Evolutionary conservation across 2,113 vertebrate genomes (phyloP).

Genomic region (Nesogale talazaci): DNA sequence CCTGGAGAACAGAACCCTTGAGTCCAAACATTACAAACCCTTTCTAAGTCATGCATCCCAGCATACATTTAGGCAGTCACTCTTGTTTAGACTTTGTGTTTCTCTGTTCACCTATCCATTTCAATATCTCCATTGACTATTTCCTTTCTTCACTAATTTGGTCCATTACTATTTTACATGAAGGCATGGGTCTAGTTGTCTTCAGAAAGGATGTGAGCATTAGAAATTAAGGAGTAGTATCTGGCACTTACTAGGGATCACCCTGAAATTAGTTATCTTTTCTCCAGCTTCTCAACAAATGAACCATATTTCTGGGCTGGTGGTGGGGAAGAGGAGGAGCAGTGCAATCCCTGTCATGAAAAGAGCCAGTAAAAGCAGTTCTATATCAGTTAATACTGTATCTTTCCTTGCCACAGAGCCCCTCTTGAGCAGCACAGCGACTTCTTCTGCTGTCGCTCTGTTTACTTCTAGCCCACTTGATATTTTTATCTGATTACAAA

Average conservation of each 20-base stretch:
- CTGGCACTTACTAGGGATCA: background rate
- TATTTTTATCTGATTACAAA: conserved; percentile 83
- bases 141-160: background rate
- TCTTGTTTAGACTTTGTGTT: background rate
- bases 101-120: background rate
- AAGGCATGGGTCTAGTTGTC: background rate
- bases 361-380: background rate
- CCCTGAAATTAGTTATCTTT: background rate
- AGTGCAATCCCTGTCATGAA: background rate
- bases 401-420: conserved; percentile 63
- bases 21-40: background rate
- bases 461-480: conserved; percentile 79
- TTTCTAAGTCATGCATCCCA: background rate
- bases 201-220: background rate
- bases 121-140: background rate
- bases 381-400: conserved; percentile 12
- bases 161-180: background rate
- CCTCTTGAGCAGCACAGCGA: conserved; percentile 19
- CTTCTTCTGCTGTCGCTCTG: conserved; percentile 72
- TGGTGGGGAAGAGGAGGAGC: too few relatives aligned
- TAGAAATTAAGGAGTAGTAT: background rate
- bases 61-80: too few relatives aligned
- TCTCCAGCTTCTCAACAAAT: background rate
- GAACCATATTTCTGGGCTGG: background rate
- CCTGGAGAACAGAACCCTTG: background rate